Evolutionary conservation across 2,888 invertebrate species (phyloP).

Genomic region (Limnephilus auricula): DNA sequence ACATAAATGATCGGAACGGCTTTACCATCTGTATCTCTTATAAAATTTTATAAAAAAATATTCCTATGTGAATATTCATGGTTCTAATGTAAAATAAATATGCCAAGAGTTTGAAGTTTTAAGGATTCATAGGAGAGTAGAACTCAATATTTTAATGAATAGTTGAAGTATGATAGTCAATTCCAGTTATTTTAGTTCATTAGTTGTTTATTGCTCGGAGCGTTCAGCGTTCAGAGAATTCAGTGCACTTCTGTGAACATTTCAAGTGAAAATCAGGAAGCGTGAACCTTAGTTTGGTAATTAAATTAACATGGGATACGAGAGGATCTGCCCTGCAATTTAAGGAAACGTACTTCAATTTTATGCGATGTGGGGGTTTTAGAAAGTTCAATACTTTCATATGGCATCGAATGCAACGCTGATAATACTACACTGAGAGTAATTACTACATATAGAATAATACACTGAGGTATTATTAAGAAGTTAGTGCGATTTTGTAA

Average conservation of each 20-base stretch:
- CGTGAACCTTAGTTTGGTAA: not conserved
- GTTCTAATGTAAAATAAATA: not conserved
- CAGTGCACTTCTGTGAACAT: slow-evolving; percentile 2
- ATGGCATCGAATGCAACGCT: not conserved
- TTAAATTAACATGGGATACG: not conserved
- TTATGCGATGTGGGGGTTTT: not conserved
- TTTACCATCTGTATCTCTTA: too few species aligned
- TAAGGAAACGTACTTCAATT: not conserved
- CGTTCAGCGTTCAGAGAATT: slow-evolving; percentile 3
- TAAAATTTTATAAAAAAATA: too few species aligned
- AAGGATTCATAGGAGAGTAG: not conserved
- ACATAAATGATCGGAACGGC: too few species aligned
- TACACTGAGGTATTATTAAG: not conserved
- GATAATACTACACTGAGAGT: too few species aligned
- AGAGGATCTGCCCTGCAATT: not conserved
- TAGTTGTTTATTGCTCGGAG: slow-evolving; percentile 8
- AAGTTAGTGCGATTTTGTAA: not conserved
- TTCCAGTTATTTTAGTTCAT: not conserved
- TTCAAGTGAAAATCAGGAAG: slow-evolving; percentile 15
- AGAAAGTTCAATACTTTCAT: not conserved
- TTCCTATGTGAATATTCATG: not conserved
- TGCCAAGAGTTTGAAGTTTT: not conserved
- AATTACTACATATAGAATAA: too few species aligned
- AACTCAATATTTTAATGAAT: not conserved
- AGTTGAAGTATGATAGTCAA: not conserved